These are phyloP conservation scores for Andrena chrysosceles DNA, from an alignment of 2,888 invertebrate genomes.

Conservation along the genomic window DNA sequence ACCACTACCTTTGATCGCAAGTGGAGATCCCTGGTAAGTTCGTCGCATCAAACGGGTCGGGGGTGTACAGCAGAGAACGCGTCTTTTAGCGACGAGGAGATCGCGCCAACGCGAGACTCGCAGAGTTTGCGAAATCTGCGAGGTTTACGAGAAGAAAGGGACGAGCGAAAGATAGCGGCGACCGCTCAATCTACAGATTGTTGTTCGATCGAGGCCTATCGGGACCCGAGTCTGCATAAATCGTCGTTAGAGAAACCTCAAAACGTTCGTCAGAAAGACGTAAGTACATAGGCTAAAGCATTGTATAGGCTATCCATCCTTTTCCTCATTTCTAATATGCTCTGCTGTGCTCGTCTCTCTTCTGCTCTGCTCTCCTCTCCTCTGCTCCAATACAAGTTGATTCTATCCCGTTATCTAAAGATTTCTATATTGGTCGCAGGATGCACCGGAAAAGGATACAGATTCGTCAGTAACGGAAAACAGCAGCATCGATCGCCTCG, in stretches of 20 bases:
- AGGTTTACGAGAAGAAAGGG: slow-evolving; percentile 36
- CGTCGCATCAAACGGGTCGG: slow-evolving; percentile 78
- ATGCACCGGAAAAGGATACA: slow-evolving; percentile 84
- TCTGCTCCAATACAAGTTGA: too few species aligned
- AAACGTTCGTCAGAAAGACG: slow-evolving; percentile 75
- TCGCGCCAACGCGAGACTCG: slow-evolving; percentile 3
- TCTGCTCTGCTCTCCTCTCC: too few species aligned
- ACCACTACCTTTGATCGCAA: slow-evolving; percentile 95
- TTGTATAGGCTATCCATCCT: neutral
- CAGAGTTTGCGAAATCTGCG: slow-evolving; percentile 4
- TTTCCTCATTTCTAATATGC: neutral
- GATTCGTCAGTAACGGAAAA: slow-evolving; percentile 76
- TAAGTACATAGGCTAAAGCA: slow-evolving; percentile 64
- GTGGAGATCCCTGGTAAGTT: slow-evolving; percentile 90
- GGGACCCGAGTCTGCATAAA: slow-evolving; percentile 82
- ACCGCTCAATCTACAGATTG: slow-evolving; percentile 53
- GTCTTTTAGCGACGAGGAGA: slow-evolving; percentile 76
- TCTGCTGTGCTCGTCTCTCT: too few species aligned
- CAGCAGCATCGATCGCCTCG: slow-evolving; percentile 5
- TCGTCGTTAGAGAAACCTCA: slow-evolving; percentile 76
- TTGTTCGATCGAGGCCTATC: slow-evolving; percentile 74
- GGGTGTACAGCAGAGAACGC: slow-evolving; percentile 22
- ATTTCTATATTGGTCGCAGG: slow-evolving; percentile 59
- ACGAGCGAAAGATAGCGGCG: slow-evolving; percentile 29
- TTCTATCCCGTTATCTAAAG: too few species aligned